A percentile compares a stretch with the other conserved stretches of the same genome.
These are phyloP conservation scores for Herminia tarsipennalis DNA, from an alignment of 2,888 invertebrate genomes.

Conservation along the genomic window DNA sequence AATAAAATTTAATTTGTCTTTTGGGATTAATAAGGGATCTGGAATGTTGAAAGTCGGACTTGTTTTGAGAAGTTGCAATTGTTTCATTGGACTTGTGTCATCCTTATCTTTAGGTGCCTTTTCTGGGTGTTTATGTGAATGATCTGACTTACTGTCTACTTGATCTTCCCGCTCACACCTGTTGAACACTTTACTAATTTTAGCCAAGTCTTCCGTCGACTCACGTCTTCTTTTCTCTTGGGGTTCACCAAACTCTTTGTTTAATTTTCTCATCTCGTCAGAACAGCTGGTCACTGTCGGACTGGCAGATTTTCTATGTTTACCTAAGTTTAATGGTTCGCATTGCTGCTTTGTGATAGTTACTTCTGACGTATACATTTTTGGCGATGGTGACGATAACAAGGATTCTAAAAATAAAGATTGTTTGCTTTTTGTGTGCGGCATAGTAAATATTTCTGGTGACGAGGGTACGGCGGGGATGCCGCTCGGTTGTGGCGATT, in stretches of 20 bases:
- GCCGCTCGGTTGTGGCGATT: constrained; percentile 90
- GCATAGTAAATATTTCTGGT: constrained; percentile 87
- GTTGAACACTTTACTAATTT: constrained; percentile 72
- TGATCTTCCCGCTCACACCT: constrained; percentile 61
- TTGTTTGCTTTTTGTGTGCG: constrained; percentile 78
- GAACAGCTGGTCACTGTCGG: constrained; percentile 91
- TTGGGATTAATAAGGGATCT: constrained; percentile 92
- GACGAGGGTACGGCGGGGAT: constrained; percentile 89
- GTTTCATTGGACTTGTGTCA: constrained; percentile 87
- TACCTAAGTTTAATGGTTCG: constrained; percentile 89
- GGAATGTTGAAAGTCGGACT: constrained; percentile 90
- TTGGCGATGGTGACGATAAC: constrained; percentile 85
- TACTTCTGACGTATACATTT: constrained; percentile 85
- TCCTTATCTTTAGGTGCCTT: constrained; percentile 61
- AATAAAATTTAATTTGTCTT: constrained; percentile 89
- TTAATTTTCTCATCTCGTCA: constrained; percentile 88
- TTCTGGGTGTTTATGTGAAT: constrained; percentile 58
- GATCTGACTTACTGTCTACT: constrained; percentile 30
- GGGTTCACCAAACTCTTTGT: constrained; percentile 80
- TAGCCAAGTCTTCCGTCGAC: constrained; percentile 67
- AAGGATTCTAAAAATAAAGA: constrained; percentile 87
- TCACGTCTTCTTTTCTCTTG: constrained; percentile 74
- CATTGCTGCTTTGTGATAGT: constrained; percentile 85
- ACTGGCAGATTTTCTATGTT: constrained; percentile 88
- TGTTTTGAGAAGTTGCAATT: constrained; percentile 88